phyloP scores from a whole-genome alignment of 2,888 invertebrate genomes.

The Mylabris sibirica region DNA sequence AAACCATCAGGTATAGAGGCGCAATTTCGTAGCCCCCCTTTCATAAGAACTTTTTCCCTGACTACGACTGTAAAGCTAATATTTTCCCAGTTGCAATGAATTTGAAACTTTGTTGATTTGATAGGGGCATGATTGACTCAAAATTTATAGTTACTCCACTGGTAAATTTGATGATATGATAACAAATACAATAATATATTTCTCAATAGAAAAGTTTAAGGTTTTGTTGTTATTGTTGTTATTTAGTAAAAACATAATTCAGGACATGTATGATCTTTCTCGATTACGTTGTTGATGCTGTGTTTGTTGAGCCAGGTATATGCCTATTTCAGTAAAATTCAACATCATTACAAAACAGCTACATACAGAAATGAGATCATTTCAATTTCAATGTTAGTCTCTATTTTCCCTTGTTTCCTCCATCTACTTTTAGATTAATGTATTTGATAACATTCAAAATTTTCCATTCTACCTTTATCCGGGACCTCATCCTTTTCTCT shows the following conservation, averaged over 20 bases:
- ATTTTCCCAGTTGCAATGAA: no score
- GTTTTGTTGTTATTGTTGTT: slow-evolving; percentile 15
- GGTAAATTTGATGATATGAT: background rate
- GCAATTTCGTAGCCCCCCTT: no score
- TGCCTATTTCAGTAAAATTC: slow-evolving; percentile 34
- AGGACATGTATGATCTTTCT: slow-evolving; percentile 31
- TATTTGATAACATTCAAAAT: slow-evolving; percentile 37
- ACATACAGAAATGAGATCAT: slow-evolving; percentile 37
- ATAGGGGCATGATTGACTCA: no score
- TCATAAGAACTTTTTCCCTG: no score
- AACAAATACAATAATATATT: slow-evolving; percentile 29
- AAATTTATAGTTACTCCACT: no score
- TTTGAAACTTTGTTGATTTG: no score
- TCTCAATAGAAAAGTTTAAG: slow-evolving; percentile 25
- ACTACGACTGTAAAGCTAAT: no score
- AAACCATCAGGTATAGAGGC: no score
- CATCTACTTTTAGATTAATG: slow-evolving; percentile 35
- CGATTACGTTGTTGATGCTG: slow-evolving; percentile 32
- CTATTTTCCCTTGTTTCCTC: slow-evolving; percentile 35
- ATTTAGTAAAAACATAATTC: slow-evolving; percentile 30
- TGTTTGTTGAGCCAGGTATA: slow-evolving; percentile 28
- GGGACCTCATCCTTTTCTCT: slow-evolving; percentile 8
- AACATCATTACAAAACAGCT: slow-evolving; percentile 32
- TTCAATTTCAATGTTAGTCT: slow-evolving; percentile 36
- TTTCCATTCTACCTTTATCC: slow-evolving; percentile 31